phyloP scores from a whole-genome alignment of 1,140 invertebrate genomes.

The Zaprionus nigranus region DNA sequence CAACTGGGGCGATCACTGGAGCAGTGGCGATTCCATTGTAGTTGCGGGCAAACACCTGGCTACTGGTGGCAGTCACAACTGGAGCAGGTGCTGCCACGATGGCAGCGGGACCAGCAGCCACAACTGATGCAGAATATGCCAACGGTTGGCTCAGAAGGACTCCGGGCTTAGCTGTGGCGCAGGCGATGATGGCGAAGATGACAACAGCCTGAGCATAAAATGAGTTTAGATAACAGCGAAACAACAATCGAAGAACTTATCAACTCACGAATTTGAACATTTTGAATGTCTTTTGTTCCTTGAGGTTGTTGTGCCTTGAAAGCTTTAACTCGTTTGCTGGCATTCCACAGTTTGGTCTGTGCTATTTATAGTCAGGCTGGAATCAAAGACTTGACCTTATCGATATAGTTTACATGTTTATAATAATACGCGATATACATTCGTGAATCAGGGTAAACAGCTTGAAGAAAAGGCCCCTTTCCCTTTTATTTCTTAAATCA shows the following conservation, averaged over 20 bases:
- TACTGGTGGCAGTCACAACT: slow-evolving; percentile 84
- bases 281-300: slow-evolving; percentile 26
- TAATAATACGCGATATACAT: slow-evolving; percentile 43
- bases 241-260: slow-evolving; percentile 11
- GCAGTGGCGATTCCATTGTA: slow-evolving; percentile 83
- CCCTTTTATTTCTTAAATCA: too few species aligned
- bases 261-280: slow-evolving; percentile 67
- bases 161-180: slow-evolving; percentile 71
- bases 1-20: slow-evolving; percentile 60
- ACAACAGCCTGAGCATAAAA: slow-evolving; percentile 64
- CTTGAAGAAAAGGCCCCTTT: slow-evolving; percentile 35
- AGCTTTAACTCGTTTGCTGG: slow-evolving; percentile 45
- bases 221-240: slow-evolving; percentile 1
- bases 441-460: slow-evolving; percentile 31
- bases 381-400: slow-evolving; percentile 32
- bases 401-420: not conserved
- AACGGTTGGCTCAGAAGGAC: slow-evolving; percentile 50
- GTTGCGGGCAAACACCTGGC: slow-evolving; percentile 85
- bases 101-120: slow-evolving; percentile 65
- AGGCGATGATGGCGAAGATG: slow-evolving; percentile 75
- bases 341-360: not conserved
- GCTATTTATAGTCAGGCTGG: slow-evolving; percentile 34
- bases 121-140: slow-evolving; percentile 63
- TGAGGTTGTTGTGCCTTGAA: slow-evolving; percentile 66
- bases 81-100: slow-evolving; percentile 71